phyloP scores from a whole-genome alignment of 2,888 invertebrate genomes.

The Lomographa bimaculata region DNA sequence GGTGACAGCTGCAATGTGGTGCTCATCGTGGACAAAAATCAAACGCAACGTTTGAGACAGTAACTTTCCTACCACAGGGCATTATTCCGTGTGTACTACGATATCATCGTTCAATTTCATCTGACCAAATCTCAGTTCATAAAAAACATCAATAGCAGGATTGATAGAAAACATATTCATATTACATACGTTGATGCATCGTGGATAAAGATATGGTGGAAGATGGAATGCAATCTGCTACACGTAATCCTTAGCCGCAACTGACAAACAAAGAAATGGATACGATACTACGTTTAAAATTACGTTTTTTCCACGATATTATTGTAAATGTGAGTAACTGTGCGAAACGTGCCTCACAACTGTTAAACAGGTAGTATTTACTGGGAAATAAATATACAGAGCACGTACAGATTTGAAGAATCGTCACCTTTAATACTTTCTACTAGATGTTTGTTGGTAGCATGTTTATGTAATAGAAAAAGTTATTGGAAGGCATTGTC shows the following conservation, averaged over 20 bases:
- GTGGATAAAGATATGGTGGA: too few species aligned
- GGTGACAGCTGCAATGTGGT: too few species aligned
- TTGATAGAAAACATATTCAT: too few species aligned
- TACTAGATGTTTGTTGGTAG: slow-evolving; percentile 46
- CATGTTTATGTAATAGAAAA: slow-evolving; percentile 40
- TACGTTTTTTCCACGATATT: slow-evolving; percentile 21
- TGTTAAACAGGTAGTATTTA: slow-evolving; percentile 25
- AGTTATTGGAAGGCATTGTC: slow-evolving; percentile 1
- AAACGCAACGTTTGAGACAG: too few species aligned
- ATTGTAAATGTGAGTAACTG: slow-evolving; percentile 23
- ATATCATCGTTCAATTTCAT: too few species aligned
- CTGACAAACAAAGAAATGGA: slow-evolving; percentile 13
- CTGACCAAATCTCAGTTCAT: too few species aligned
- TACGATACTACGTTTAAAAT: slow-evolving; percentile 13
- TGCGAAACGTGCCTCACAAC: slow-evolving; percentile 35
- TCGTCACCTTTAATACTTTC: slow-evolving; percentile 56
- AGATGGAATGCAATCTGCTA: slow-evolving; percentile 9
- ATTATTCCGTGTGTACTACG: too few species aligned
- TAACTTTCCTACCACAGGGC: too few species aligned
- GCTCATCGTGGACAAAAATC: too few species aligned
- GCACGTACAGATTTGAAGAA: slow-evolving; percentile 54
- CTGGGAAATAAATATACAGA: slow-evolving; percentile 35
- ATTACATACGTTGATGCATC: too few species aligned
- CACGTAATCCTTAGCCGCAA: slow-evolving; percentile 2
- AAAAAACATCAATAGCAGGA: too few species aligned